Base-by-base conservation (phyloP, 2,888 invertebrate genomes). In the Eilema griseolum region DNA sequence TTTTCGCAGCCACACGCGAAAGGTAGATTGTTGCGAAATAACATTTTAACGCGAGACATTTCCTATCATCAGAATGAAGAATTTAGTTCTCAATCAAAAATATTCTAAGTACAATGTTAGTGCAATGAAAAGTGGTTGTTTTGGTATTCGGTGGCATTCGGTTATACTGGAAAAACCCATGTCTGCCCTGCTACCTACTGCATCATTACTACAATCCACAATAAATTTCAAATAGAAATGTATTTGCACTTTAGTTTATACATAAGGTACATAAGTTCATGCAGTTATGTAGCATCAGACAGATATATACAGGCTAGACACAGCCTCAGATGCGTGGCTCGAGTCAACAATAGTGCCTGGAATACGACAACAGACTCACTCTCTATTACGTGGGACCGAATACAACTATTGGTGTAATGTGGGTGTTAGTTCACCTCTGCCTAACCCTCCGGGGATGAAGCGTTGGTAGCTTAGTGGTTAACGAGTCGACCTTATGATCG, bases 1-100 rank as follows among this genome's bases (percentile, higher is more conserved):
- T 23, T 37, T 10, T n/a, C 2, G 10, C 8, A 31, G 52, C 10
- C 56, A 61, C 60, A 65, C 69, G 70, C 59, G 28, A 73, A 63
- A 67, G 37, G 67, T 46, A 65, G 62, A 60, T 71, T 72, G 52
- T 28, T 28, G 31, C 56, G 31, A 33, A 60, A 65, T 31, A 28
- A 62, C 31, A 66, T 70, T 72, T 74, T 52, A 67, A 66, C 56
- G 61, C 61, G 73, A 74, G 70, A 79, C 73, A 81, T 73, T 81
- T 63, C 60, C 66, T 80, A 80, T 72, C 80, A 70, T 71, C 66
- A 69, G 66, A 70, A 61, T 56, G 65, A 71, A 23, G 65, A 28
- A 60, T 71, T 76, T 76, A 79, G 72, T 72, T 71, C 33, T 23
- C 26, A 66, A 56, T 28, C 31, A n/a, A 52, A 2, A 20, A 12